Evolutionary conservation across 2,797 vertebrate genomes (phyloP), one percentile per base, ranked within the genome.

Genomic region (Lithobates sylvaticus): DNA sequence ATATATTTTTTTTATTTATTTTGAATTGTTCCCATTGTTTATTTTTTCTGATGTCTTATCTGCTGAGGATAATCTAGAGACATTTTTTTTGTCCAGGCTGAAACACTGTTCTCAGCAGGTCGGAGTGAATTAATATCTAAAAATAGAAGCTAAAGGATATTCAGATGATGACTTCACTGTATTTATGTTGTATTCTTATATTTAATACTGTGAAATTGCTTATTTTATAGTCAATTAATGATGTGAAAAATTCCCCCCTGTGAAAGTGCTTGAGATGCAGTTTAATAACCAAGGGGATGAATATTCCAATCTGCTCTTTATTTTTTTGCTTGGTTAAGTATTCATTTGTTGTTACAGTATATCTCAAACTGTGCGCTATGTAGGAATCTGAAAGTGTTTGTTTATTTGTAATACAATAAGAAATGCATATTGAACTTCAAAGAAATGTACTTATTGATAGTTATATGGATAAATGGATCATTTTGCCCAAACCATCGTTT

Each of bases 201-300:
- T 65, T 64, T 74, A 82, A 71, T 71, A 47, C 23, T 84, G 34
- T 78, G 13, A 78, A 78, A 84, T 78, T 58, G 76, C 70, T 68
- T 79, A 67, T 85, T 85, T 85, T 80, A 80, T 79, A 68, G 76
- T 79, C 77, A 85, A 67, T 80, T 79, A 79, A 79, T 75, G 70
- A 54, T 79, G 54, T 79, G 84, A 79, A 74, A 64, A 68, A 73
- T 78, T 12, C 64, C 50, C 16, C 54, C 44, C 74, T 78, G 68
- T 84, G 47, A 54, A 84, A 84, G 23, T 64, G 83, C 83, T 78
- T 84, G 47, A 78, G 21, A 58, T 64, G 83, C 83, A 64, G 7
- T 84, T 12, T 65, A 78, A 78, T 78, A 84, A 68, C 39, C 81
- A 68, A 18, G 73, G 61, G 79, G 68, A 83, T 75, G 16, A 75